These are phyloP conservation scores for Cyanoramphus novaezelandiae DNA, from an alignment of 2,113 vertebrate species.

Conservation along the genomic window DNA sequence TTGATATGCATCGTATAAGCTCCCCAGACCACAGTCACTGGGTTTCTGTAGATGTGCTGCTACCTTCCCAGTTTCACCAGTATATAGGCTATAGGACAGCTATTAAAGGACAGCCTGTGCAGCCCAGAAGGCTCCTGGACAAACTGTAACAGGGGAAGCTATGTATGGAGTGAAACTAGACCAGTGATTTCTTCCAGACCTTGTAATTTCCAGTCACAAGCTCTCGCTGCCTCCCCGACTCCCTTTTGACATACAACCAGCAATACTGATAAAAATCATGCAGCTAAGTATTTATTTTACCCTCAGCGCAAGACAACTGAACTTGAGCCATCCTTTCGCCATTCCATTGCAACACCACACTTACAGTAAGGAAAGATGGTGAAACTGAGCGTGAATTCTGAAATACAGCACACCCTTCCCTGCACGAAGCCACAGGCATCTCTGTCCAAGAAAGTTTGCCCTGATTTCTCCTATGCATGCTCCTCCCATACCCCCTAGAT, in stretches of 20 bases:
- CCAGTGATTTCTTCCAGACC: not conserved
- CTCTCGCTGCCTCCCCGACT: not conserved
- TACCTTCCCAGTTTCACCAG: conserved; percentile 15
- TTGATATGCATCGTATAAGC: conserved; percentile 54
- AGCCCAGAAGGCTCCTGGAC: not conserved
- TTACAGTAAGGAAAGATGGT: not conserved
- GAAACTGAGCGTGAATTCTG: not conserved
- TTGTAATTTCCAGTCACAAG: not conserved
- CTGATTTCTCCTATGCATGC: not conserved
- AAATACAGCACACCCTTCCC: not conserved
- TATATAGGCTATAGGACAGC: not conserved
- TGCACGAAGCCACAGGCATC: not conserved
- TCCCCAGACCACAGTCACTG: not conserved
- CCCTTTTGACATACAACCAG: not conserved
- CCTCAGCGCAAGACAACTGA: not conserved
- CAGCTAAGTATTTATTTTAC: not conserved
- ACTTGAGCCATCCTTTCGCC: not conserved
- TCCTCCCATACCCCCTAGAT: not conserved
- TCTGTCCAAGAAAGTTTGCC: not conserved
- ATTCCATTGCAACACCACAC: not conserved
- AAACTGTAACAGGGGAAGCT: not conserved
- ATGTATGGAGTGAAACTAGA: not conserved
- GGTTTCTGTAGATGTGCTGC: not conserved
- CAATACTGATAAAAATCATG: not conserved
- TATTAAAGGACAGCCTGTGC: not conserved